Evolutionary conservation across 2,113 vertebrate species (phyloP).

Genomic region (Pseudorasbora parva): DNA sequence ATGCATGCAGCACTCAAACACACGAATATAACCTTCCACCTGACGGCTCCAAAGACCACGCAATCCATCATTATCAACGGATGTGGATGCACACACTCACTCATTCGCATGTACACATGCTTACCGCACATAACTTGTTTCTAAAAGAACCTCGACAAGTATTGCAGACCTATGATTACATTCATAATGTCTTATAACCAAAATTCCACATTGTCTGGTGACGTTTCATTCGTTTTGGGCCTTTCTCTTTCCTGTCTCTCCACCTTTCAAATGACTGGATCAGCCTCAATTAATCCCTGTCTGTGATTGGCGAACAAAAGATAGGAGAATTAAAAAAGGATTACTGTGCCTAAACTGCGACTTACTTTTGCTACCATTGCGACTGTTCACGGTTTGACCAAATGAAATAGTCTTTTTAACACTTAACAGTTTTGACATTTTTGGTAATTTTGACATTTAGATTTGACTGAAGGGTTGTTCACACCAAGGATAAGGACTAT

Average conservation of each 20-base stretch:
- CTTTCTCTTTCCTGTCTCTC: not conserved
- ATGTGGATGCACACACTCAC: not conserved
- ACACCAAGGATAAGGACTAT: no score
- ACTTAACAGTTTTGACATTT: not conserved
- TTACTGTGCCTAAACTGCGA: not conserved
- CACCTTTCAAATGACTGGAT: conserved; percentile 4
- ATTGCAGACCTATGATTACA: not conserved
- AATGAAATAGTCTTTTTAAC: not conserved
- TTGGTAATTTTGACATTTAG: not conserved
- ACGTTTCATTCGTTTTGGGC: not conserved
- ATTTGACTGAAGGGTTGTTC: not conserved
- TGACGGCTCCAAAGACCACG: conserved; percentile 5
- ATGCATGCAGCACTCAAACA: conserved; percentile 23
- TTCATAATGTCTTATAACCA: not conserved
- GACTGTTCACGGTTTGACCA: not conserved
- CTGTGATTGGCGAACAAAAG: not conserved
- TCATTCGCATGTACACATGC: not conserved
- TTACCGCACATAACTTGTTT: conserved; percentile 50
- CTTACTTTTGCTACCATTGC: not conserved
- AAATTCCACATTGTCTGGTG: not conserved
- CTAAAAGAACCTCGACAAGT: not conserved
- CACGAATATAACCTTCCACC: conserved; percentile 28
- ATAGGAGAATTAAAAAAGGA: not conserved
- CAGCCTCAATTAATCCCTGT: not conserved
- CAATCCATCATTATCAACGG: conserved; percentile 20